These are phyloP conservation scores for Drosophila simulans DNA, from an alignment of 1,140 invertebrate species.

Conservation along the genomic window DNA sequence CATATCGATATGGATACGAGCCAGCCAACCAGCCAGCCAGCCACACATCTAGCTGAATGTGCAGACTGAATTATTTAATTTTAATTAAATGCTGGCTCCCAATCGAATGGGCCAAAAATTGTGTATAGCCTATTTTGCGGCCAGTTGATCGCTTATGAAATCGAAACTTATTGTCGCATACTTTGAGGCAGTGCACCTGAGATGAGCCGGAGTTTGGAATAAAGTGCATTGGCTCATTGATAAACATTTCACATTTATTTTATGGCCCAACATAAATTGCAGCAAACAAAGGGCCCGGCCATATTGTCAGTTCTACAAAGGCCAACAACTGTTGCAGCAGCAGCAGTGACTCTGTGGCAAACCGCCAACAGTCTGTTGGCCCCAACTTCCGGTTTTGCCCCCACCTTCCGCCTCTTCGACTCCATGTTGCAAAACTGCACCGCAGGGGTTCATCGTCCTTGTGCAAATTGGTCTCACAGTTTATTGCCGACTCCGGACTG, in stretches of 20 bases:
- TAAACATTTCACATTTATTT: slow-evolving; percentile 71
- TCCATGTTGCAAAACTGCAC: slow-evolving; percentile 73
- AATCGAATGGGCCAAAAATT: neutral
- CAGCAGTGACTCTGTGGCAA: slow-evolving; percentile 54
- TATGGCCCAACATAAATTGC: slow-evolving; percentile 69
- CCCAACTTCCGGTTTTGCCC: slow-evolving; percentile 35
- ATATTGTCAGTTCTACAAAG: slow-evolving; percentile 71
- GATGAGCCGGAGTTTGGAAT: neutral
- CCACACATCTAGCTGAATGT: slow-evolving; percentile 30
- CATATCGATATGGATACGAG: slow-evolving; percentile 9
- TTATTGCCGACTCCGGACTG: slow-evolving; percentile 56
- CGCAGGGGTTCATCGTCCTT: slow-evolving; percentile 82
- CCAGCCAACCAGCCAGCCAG: neutral
- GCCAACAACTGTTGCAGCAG: slow-evolving; percentile 65
- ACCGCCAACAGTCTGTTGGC: slow-evolving; percentile 55
- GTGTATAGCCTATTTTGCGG: slow-evolving; percentile 54
- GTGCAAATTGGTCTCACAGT: slow-evolving; percentile 79
- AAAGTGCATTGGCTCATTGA: slow-evolving; percentile 13
- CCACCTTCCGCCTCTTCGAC: slow-evolving; percentile 28
- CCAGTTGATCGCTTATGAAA: neutral
- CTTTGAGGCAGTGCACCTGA: slow-evolving; percentile 30
- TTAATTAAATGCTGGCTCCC: slow-evolving; percentile 66
- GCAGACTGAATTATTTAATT: slow-evolving; percentile 73
- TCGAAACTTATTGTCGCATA: neutral
- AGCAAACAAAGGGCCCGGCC: slow-evolving; percentile 52